A percentile compares a stretch with the other conserved stretches of the same genome.
Evolutionary conservation across 2,113 vertebrate species (phyloP).

Genomic region (Cyphomyrus plagiostoma): DNA sequence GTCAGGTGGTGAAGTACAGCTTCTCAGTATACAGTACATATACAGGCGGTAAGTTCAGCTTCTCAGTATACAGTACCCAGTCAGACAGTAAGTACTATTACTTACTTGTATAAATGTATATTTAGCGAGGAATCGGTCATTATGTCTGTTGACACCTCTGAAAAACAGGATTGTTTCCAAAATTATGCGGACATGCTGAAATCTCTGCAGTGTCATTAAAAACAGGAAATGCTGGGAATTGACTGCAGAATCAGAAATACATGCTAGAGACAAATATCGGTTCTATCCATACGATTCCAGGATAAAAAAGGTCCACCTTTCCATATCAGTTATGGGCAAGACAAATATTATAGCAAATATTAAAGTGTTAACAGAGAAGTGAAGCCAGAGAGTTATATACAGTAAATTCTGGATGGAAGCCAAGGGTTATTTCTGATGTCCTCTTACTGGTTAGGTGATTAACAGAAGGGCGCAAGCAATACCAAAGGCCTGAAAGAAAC

Average conservation of each 20-base stretch:
- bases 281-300: neutral
- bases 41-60: too few relatives aligned
- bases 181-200: neutral
- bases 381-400: neutral
- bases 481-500: neutral
- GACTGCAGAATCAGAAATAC: neutral
- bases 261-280: neutral
- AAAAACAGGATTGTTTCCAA: neutral
- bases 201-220: neutral
- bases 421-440: neutral
- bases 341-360: neutral
- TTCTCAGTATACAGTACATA: neutral
- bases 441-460: neutral
- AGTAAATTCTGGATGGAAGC: neutral
- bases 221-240: neutral
- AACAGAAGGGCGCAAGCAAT: neutral
- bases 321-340: neutral
- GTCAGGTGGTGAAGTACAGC: neutral
- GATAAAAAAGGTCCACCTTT: neutral
- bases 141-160: neutral
- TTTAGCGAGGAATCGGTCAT: neutral
- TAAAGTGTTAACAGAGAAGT: neutral
- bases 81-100: neutral
- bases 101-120: neutral
- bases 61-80: neutral